Conservation (phyloP, 2,113 vertebrate genomes). For the Bubo bubo region DNA sequence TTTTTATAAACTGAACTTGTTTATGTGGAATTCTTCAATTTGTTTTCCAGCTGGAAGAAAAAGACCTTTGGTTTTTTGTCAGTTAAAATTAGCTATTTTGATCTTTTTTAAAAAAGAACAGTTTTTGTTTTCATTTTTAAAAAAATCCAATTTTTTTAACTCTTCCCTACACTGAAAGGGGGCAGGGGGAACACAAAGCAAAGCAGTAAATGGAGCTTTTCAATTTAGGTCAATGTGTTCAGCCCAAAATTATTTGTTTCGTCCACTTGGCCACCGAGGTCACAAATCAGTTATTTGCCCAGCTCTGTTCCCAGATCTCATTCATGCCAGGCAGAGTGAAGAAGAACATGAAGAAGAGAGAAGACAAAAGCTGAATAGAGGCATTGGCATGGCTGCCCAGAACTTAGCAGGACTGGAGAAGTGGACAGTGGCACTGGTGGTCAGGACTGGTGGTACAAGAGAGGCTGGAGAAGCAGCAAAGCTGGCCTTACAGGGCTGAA, state of each 20-base stretch:
- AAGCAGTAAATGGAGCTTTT: neutral
- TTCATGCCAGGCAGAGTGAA: neutral
- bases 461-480: neutral
- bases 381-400: neutral
- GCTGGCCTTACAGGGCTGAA: neutral
- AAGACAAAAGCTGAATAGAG: neutral
- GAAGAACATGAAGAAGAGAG: neutral
- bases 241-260: neutral
- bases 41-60: neutral
- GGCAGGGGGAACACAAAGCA: neutral
- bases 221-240: neutral
- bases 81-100: neutral
- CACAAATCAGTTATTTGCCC: neutral
- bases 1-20: neutral
- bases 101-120: neutral
- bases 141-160: neutral
- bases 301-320: neutral
- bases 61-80: accelerated
- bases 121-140: neutral
- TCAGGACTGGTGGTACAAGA: neutral
- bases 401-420: neutral
- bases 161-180: neutral
- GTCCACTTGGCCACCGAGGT: neutral
- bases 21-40: neutral
- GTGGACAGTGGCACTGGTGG: neutral